Evolutionary conservation across 2,888 invertebrate genomes (phyloP), one percentile per base, ranked within the genome.

Genomic region (Cacoxenus indagator): DNA sequence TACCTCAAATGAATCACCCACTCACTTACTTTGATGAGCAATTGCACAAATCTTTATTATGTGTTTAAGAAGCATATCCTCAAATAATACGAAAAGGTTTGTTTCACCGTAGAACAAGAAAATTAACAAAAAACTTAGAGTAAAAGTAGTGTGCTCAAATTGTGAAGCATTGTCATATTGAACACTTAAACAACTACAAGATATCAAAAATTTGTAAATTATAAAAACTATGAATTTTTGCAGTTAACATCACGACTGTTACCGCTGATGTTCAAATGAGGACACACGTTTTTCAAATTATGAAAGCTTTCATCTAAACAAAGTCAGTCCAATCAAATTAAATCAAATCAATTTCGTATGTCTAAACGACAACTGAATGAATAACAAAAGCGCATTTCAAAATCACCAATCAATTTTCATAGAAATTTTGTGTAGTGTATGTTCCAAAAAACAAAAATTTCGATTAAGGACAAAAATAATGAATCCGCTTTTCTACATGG

Each of bases 1-100:
- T 26, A 26, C 57, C 27, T 4, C 17, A 17, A 29, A 6, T 46
- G 29, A 64, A 55, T 27, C 61, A 54, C n/a, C 22, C 27, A 17
- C 14, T 31, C 17, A 22, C 14, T 27, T 31, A 26, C 54, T 43
- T 71, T 71, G 51, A 57, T 37, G 51, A 65, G 65, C 67, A 73
- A 75, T 77, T 78, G 78, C 70, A 73, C 79, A 76, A 79, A 76
- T 72, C 70, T 73, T 70, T 72, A 69, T 68, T 72, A 70, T 17
- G 31, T 43, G 31, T 8, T 67, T 43, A 46, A 27, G 27, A 73
- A 72, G 70, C 70, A 72, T 68, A 67, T 73, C 69, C 65, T 74
- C 74, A 71, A 76, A 73, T 78, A 80, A 76, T 75, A 80, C 78
- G 68, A 67, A 67, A 59, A 64, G 64, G 51, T 46, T 67, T 57